Percentiles rank a stretch among this genome's conserved stretches.
These are phyloP conservation scores for Melanchra persicariae DNA, from an alignment of 2,888 invertebrate genomes.

Conservation along the genomic window DNA sequence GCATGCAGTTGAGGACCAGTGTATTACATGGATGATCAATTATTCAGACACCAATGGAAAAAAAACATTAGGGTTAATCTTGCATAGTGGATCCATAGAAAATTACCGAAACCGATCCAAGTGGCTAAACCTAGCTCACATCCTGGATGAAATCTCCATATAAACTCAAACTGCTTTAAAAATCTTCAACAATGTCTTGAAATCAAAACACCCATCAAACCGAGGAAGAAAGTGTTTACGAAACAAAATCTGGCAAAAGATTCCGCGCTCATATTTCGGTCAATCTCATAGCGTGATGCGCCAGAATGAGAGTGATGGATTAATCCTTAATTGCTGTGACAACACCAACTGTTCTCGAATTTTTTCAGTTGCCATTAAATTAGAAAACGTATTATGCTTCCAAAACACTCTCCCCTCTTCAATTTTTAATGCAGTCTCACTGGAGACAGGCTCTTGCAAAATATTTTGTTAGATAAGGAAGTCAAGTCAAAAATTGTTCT, in stretches of 20 bases:
- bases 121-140: background rate
- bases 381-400: constrained; percentile 48
- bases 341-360: constrained; percentile 72
- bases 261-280: constrained; percentile 46
- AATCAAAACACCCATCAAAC: background rate
- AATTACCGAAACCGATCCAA: background rate
- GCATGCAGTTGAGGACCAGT: too few species aligned
- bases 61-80: background rate
- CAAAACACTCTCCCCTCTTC: constrained; percentile 34
- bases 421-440: constrained; percentile 51
- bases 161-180: background rate
- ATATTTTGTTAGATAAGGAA: constrained; percentile 24
- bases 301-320: constrained; percentile 69
- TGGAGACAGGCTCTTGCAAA: constrained; percentile 6
- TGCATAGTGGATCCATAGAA: background rate
- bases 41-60: too few species aligned
- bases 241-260: constrained; percentile 39
- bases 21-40: too few species aligned
- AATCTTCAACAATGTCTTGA: background rate
- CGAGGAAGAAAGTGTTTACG: background rate
- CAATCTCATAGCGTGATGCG: constrained; percentile 53
- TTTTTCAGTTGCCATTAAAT: constrained; percentile 61
- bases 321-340: constrained; percentile 73
- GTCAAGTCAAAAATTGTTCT: background rate
- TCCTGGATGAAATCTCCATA: background rate